phyloP scores from a whole-genome alignment of 2,888 invertebrate genomes.

The Acleris emargana region DNA sequence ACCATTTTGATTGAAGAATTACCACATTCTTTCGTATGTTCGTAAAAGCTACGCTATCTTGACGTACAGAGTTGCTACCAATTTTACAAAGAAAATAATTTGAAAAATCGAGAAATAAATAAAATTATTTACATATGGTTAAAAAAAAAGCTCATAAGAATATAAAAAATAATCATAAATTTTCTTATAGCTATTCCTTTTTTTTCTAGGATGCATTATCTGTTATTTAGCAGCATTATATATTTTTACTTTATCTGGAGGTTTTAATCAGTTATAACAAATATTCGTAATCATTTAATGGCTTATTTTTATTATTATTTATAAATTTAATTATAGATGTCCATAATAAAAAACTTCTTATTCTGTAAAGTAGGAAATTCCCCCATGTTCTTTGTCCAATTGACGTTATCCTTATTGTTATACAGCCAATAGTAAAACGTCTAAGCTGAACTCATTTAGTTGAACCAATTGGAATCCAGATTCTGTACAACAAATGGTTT shows the following conservation, averaged over 20 bases:
- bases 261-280: too few relatives aligned
- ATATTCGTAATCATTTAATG: too few relatives aligned
- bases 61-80: conserved; percentile 48
- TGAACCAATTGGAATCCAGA: too few relatives aligned
- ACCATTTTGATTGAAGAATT: conserved; percentile 90
- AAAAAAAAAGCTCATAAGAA: background rate
- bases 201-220: too few relatives aligned
- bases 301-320: too few relatives aligned
- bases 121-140: background rate
- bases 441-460: background rate
- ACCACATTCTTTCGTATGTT: conserved; percentile 86
- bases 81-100: conserved; percentile 16
- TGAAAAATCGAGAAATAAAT: background rate
- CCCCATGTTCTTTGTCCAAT: background rate
- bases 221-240: too few relatives aligned
- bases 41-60: conserved; percentile 62
- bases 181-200: too few relatives aligned
- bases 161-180: too few relatives aligned
- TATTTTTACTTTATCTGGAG: too few relatives aligned
- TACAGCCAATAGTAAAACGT: background rate
- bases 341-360: background rate
- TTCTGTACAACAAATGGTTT: background rate
- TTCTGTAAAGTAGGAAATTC: background rate
- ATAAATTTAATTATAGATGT: too few relatives aligned
- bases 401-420: background rate